These are phyloP conservation scores for Conchocele bisecta DNA, from an alignment of 2,888 invertebrate genomes.

Conservation along the genomic window DNA sequence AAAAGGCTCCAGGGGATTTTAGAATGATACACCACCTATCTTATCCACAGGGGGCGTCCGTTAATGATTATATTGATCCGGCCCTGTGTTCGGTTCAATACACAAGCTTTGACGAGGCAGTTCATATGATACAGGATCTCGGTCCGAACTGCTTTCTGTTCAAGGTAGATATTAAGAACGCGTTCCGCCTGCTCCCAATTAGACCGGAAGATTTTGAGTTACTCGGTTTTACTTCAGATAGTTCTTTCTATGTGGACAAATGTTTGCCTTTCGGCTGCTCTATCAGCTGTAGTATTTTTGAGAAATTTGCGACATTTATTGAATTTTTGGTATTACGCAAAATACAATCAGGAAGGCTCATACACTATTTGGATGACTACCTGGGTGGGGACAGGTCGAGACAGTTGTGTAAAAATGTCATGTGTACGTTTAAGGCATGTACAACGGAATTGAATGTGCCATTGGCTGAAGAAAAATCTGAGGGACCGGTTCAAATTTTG, in stretches of 20 bases:
- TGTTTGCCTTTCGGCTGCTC: constrained; percentile 39
- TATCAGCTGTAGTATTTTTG: constrained; percentile 38
- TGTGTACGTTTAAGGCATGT: neutral
- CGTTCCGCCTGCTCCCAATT: constrained; percentile 34
- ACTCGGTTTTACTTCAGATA: constrained; percentile 34
- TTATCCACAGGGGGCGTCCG: constrained; percentile 19
- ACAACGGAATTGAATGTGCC: neutral
- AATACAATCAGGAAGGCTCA: neutral
- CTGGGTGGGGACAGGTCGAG: neutral
- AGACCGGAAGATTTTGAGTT: constrained; percentile 34
- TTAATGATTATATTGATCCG: constrained; percentile 39
- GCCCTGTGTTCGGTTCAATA: constrained; percentile 40
- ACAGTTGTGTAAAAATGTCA: neutral
- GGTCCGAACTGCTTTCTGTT: constrained; percentile 27
- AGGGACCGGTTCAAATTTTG: neutral
- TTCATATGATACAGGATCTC: constrained; percentile 30
- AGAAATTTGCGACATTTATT: constrained; percentile 50
- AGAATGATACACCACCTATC: constrained; percentile 44
- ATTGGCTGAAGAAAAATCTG: constrained; percentile 17
- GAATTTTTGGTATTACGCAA: constrained; percentile 6
- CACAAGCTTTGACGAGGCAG: constrained; percentile 45
- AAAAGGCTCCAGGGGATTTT: constrained; percentile 35
- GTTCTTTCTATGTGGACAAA: constrained; percentile 32
- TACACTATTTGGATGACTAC: constrained; percentile 32
- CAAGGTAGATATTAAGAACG: constrained; percentile 37